These are phyloP conservation scores for Teleopsis dalmanni DNA, from an alignment of 1,140 invertebrate genomes.

Conservation along the genomic window DNA sequence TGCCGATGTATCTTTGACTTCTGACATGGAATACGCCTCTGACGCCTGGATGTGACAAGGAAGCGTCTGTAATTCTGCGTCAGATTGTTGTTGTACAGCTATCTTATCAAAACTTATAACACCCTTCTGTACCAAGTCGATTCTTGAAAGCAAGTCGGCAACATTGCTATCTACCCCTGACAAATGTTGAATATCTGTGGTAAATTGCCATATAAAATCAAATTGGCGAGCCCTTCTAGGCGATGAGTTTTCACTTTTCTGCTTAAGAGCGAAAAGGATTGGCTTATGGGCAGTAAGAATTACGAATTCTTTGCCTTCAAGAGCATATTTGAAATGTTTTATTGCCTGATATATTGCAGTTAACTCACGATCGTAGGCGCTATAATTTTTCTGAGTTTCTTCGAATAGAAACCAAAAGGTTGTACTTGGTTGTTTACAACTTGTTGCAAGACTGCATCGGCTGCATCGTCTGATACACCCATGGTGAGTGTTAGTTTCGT, in stretches of 20 bases:
- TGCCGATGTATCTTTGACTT: too few relatives aligned
- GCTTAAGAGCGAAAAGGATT: neutral
- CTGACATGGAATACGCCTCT: too few relatives aligned
- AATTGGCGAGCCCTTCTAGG: too few relatives aligned
- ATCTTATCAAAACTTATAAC: too few relatives aligned
- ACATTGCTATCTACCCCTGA: too few relatives aligned
- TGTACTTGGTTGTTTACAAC: neutral
- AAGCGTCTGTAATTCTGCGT: too few relatives aligned
- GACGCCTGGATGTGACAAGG: too few relatives aligned
- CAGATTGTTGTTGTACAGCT: too few relatives aligned
- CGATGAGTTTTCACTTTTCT: neutral
- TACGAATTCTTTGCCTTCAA: neutral
- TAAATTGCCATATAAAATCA: too few relatives aligned
- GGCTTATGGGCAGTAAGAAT: conserved; percentile 5
- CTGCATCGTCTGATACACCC: neutral
- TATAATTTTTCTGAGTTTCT: neutral
- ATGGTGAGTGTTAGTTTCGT: neutral
- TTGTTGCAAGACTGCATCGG: neutral
- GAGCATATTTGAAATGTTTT: neutral
- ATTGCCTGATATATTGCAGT: neutral
- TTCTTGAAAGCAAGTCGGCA: too few relatives aligned
- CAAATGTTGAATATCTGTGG: too few relatives aligned
- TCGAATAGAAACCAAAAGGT: neutral
- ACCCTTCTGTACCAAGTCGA: too few relatives aligned
- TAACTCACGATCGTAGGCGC: conserved; percentile 5